Conservation (phyloP, 2,888 invertebrate species). For the Dicranocentrus wangi region DNA sequence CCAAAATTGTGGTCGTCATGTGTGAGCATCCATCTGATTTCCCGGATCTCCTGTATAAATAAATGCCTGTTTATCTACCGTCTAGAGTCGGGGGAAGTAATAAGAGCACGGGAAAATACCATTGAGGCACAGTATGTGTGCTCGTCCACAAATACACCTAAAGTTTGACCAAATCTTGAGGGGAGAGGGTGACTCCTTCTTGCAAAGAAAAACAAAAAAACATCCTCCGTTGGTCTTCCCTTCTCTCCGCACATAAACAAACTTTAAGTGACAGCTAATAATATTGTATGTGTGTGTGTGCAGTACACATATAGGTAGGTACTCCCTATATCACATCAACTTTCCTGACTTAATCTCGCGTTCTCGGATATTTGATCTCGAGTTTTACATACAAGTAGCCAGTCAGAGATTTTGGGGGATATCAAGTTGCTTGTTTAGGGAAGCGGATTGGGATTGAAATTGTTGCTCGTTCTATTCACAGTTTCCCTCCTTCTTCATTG, state of each 20-base stretch:
- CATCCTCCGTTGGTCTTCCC: conserved; percentile 11
- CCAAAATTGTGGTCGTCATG: conserved; percentile 68
- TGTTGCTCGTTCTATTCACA: conserved; percentile 5
- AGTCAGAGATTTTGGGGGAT: too few relatives aligned
- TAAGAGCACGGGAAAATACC: neutral
- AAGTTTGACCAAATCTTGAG: neutral
- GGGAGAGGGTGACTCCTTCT: neutral
- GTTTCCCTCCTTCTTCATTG: neutral
- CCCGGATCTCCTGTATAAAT: conserved; percentile 64
- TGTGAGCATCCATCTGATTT: conserved; percentile 66
- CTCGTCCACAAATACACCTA: neutral
- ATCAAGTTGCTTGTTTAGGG: too few relatives aligned
- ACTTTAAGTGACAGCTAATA: conserved; percentile 38
- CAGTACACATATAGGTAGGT: too few relatives aligned
- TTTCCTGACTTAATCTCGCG: conserved; percentile 33
- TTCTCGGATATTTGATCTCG: conserved; percentile 30
- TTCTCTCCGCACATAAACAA: conserved; percentile 23
- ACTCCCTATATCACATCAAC: neutral
- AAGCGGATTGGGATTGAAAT: neutral
- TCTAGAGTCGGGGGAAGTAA: neutral
- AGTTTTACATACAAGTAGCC: neutral
- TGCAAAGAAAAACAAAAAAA: neutral
- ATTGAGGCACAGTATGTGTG: neutral
- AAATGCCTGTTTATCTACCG: conserved; percentile 48
- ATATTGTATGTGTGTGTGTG: conserved; percentile 18